Evolutionary conservation across 1,140 invertebrate genomes (phyloP), one percentile per base, ranked within the genome.

Genomic region (Heliconius himera): DNA sequence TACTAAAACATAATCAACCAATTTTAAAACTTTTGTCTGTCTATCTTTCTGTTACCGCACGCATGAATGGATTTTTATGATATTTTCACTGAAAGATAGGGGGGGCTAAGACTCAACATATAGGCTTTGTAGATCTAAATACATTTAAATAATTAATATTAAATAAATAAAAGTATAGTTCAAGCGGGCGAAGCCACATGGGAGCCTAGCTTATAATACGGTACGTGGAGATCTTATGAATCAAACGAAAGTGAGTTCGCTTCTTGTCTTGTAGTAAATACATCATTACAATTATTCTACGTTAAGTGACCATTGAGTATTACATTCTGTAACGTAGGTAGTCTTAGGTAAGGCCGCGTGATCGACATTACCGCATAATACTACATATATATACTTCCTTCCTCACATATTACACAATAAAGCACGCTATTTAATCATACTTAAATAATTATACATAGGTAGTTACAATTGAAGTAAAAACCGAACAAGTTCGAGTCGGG

Each of bases 361-460:
- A 83, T 82, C 74, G 75, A 83, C 83, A 86, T 88, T 88, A 90
- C 85, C 22, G 82, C 84, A 86, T 87, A 88, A 88, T 82, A 81
- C 81, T 74, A 78, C 82, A 85, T 84, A 84, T 82, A 83, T 82
- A 83, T 84, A 83, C 87, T 91, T 90, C 89, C 89, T 91, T 89
- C 90, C 88, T 89, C 76, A 66, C 74, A 49, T 80, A 91, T 90
- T 91, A 82, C 87, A 89, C 86, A 91, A 90, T 88, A 84, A 70
- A 79, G 70, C 88, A 88, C 84, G 86, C 82, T 80, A 71, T 71
- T 74, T 56, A 18, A 70, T 66, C 56, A 60, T 60, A 60, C n/a
- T 60, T 60, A 26, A 26, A 11, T 16, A 66, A 26, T 66, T 66
- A 66, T 11, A 26, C 22, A 66, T 66, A 66, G 22, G 22, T 13